Conservation (phyloP, 1,140 invertebrate species). For the Acyrthosiphon pisum region DNA sequence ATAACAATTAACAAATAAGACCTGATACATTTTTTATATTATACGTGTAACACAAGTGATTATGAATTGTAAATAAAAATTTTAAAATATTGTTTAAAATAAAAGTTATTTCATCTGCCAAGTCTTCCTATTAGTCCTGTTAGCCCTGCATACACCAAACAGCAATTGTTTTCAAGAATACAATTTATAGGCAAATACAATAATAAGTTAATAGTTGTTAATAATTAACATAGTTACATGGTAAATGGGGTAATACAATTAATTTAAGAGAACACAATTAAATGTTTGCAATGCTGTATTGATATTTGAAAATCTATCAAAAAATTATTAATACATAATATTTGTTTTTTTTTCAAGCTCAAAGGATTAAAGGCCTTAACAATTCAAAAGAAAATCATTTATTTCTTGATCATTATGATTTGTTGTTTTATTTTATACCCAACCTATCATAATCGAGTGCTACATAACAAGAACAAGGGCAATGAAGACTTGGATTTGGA, state of each 20-base stretch:
- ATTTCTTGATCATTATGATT: not conserved
- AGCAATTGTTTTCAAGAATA: not conserved
- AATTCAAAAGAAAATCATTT: not conserved
- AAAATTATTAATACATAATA: not conserved
- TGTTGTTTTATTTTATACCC: not conserved
- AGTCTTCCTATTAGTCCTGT: too few species aligned
- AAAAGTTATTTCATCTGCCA: too few species aligned
- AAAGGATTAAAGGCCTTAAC: not conserved
- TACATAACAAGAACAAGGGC: not conserved
- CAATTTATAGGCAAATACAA: not conserved
- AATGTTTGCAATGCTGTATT: not conserved
- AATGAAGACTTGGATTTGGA: not conserved
- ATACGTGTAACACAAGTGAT: too few species aligned
- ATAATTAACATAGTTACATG: not conserved
- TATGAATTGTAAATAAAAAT: too few species aligned
- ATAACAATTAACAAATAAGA: too few species aligned
- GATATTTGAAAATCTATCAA: not conserved
- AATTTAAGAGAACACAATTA: too few species aligned
- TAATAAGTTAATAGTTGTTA: not conserved
- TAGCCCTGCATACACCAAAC: too few species aligned
- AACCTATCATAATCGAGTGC: not conserved
- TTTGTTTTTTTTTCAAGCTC: not conserved
- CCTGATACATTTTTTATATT: too few species aligned
- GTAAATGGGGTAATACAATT: too few species aligned
- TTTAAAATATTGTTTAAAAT: too few species aligned